Conservation (phyloP, 2,113 vertebrate genomes). For the Paraplagusia blochii region DNA sequence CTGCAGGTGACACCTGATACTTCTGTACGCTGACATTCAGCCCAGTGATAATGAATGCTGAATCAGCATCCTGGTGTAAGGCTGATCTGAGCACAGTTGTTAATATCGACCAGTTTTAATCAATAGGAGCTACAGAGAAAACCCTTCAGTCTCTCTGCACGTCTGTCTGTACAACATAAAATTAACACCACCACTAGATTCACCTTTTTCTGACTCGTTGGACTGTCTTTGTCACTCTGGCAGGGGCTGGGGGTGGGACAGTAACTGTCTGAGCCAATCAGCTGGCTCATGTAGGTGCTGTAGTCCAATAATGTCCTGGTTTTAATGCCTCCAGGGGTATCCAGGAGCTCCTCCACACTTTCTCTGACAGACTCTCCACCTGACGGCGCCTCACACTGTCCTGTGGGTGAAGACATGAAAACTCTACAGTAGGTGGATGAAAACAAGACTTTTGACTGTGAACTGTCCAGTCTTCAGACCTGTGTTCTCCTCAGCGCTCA, state of each 20-base stretch:
- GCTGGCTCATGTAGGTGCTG: slow-evolving; percentile 75
- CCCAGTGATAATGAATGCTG: slow-evolving; percentile 30
- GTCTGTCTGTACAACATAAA: neutral
- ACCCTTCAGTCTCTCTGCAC: neutral
- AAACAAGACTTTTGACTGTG: neutral
- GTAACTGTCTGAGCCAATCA: slow-evolving; percentile 45
- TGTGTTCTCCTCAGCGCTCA: slow-evolving; percentile 44
- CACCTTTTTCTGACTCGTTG: slow-evolving; percentile 56
- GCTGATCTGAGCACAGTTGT: slow-evolving; percentile 11
- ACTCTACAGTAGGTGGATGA: neutral
- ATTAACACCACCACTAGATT: slow-evolving; percentile 1
- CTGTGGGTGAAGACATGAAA: slow-evolving; percentile 1
- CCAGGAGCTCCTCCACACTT: slow-evolving; percentile 71
- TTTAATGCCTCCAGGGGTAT: slow-evolving; percentile 37
- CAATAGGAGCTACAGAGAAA: slow-evolving; percentile 7
- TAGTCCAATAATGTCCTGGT: slow-evolving; percentile 80
- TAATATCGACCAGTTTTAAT: slow-evolving; percentile 22
- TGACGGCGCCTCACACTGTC: slow-evolving; percentile 27
- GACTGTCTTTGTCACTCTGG: slow-evolving; percentile 61
- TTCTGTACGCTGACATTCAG: slow-evolving; percentile 27
- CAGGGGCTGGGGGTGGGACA: slow-evolving; percentile 62
- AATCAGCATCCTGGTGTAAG: slow-evolving; percentile 10
- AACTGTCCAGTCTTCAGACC: slow-evolving; percentile 58
- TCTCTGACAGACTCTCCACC: slow-evolving; percentile 59
- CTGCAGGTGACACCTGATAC: slow-evolving; percentile 37